Conservation (phyloP, 2,888 invertebrate genomes). For the Ethmia dodecea region DNA sequence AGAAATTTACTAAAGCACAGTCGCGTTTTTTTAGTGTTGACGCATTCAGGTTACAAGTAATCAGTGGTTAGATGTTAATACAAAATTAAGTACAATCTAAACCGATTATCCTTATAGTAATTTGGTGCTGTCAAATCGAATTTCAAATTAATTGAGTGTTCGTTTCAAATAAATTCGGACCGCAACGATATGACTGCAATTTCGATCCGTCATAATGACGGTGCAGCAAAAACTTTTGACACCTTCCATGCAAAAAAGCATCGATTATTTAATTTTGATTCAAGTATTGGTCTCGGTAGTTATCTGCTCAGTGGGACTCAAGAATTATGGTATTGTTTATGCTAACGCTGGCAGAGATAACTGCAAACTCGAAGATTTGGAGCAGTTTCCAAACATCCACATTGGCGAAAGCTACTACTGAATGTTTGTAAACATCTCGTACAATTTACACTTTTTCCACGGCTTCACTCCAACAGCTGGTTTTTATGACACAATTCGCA, state of each 20-base stretch:
- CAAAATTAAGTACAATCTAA: constrained; percentile 25
- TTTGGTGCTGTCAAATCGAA: constrained; percentile 61
- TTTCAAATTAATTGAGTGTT: constrained; percentile 63
- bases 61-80: constrained; percentile 20
- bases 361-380: too few relatives aligned
- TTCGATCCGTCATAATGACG: constrained; percentile 59
- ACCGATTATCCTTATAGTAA: constrained; percentile 39
- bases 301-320: constrained; percentile 18
- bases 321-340: too few relatives aligned
- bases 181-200: constrained; percentile 52
- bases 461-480: constrained; percentile 49
- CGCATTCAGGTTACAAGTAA: constrained; percentile 28
- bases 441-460: constrained; percentile 46
- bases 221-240: constrained; percentile 61
- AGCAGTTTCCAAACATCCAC: constrained; percentile 28
- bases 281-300: constrained; percentile 39
- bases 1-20: neutral
- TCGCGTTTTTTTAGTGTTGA: constrained; percentile 19
- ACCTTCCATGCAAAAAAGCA: constrained; percentile 43
- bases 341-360: too few relatives aligned
- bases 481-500: constrained; percentile 51
- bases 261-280: constrained; percentile 55
- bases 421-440: constrained; percentile 61
- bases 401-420: constrained; percentile 26
- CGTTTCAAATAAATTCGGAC: constrained; percentile 40